phyloP scores from a whole-genome alignment of 2,888 invertebrate species.

The Oscheius sp. region DNA sequence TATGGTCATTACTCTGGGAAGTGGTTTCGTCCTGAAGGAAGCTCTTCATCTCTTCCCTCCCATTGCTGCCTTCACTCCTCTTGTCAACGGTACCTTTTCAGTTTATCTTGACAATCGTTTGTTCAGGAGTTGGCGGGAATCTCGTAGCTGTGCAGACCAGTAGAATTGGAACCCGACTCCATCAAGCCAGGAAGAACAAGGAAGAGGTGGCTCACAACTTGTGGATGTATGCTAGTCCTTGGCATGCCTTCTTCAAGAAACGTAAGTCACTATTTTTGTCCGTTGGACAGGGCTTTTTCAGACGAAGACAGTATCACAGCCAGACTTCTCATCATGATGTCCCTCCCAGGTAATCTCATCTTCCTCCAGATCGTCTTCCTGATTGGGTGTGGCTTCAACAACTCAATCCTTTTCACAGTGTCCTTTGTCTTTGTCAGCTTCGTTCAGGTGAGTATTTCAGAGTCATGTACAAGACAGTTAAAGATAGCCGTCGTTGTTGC shows the following conservation, averaged over 20 bases:
- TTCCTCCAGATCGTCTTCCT: constrained; percentile 62
- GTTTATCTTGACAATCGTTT: background rate
- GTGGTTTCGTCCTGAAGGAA: constrained; percentile 64
- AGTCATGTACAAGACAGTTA: no score
- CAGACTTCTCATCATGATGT: constrained; percentile 57
- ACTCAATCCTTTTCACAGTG: constrained; percentile 49
- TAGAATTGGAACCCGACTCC: constrained; percentile 62
- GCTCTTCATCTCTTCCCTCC: constrained; percentile 59
- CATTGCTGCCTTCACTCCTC: constrained; percentile 67
- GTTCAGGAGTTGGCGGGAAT: constrained; percentile 68
- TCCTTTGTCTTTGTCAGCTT: constrained; percentile 50
- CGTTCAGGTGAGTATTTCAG: constrained; percentile 47
- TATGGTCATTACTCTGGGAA: constrained; percentile 56
- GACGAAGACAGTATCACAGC: constrained; percentile 63
- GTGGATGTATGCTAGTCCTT: constrained; percentile 36
- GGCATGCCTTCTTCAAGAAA: constrained; percentile 36
- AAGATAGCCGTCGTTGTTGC: no score
- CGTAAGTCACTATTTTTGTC: constrained; percentile 2
- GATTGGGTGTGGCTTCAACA: constrained; percentile 49
- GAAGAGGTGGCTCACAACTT: constrained; percentile 35
- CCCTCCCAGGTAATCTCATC: constrained; percentile 61
- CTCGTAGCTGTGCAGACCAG: constrained; percentile 66
- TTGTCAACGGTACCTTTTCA: constrained; percentile 60
- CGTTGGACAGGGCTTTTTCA: constrained; percentile 18
- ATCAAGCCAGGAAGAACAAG: constrained; percentile 54